A percentile compares a stretch with the other conserved stretches of the same genome.
phyloP scores from a whole-genome alignment of 2,888 invertebrate species.

The Caenorhabditis sinica region DNA sequence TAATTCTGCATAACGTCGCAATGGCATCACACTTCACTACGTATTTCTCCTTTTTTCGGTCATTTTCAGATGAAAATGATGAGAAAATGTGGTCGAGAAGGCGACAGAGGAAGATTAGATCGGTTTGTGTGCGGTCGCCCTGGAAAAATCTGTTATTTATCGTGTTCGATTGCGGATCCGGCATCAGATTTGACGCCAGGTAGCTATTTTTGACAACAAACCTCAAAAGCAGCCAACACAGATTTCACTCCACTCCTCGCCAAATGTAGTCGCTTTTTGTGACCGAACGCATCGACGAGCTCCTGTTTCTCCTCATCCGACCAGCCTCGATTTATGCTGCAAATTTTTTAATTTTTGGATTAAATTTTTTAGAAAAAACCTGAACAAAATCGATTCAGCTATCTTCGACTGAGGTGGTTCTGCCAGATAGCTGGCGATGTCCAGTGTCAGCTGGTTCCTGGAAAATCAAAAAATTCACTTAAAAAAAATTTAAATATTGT shows the following conservation, averaged over 20 bases:
- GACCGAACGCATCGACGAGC: conserved; percentile 56
- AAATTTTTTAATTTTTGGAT: background rate
- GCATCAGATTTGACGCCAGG: background rate
- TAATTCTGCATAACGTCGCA: conserved; percentile 29
- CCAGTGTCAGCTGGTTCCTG: conserved; percentile 24
- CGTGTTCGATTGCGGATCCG: too few species aligned
- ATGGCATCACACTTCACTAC: conserved; percentile 54
- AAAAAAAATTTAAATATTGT: too few species aligned
- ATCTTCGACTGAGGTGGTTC: conserved; percentile 23
- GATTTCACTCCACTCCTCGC: conserved; percentile 59
- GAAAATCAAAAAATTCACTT: background rate
- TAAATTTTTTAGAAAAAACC: background rate
- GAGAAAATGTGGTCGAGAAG: conserved; percentile 70
- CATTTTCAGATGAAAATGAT: conserved; percentile 46
- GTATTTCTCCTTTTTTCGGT: conserved; percentile 52
- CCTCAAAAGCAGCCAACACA: conserved; percentile 52
- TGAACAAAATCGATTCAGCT: background rate
- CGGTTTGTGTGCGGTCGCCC: conserved; percentile 56
- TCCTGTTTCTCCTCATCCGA: conserved; percentile 57
- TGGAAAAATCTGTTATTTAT: conserved; percentile 20
- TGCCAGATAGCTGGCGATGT: conserved; percentile 16
- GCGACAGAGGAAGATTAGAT: conserved; percentile 69
- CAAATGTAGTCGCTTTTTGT: conserved; percentile 43
- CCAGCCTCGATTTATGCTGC: conserved; percentile 50
- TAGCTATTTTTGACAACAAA: background rate